A percentile compares a stretch with the other conserved stretches of the same genome.
Evolutionary conservation across 2,797 vertebrate genomes (phyloP).

Genomic region (Cheirogaleus major): DNA sequence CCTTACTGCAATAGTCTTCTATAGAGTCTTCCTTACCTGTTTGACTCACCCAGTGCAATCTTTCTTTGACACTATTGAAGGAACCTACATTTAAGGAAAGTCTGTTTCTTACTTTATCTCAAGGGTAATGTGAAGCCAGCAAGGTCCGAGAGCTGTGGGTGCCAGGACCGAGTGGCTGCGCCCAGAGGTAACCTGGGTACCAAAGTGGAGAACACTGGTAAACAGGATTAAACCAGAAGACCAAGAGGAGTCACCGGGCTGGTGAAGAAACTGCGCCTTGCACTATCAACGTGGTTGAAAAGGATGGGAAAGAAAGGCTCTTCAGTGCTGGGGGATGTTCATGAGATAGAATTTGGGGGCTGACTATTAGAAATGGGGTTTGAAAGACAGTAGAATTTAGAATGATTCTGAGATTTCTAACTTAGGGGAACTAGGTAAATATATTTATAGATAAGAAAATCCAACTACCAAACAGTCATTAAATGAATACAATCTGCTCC

Average conservation of each 20-base stretch:
- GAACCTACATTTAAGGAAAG: not conserved
- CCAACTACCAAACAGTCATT: not conserved
- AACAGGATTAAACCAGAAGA: not conserved
- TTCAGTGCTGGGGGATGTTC: accelerated
- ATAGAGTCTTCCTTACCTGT: not conserved
- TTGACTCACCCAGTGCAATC: not conserved
- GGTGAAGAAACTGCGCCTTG: not conserved
- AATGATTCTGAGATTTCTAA: not conserved
- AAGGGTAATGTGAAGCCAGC: not conserved
- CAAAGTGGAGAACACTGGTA: accelerated
- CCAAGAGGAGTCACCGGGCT: not conserved
- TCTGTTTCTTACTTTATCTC: not conserved
- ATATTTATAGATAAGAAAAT: conserved; percentile 23
- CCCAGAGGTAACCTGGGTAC: too few species aligned
- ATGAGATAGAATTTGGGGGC: not conserved
- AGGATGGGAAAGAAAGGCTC: not conserved
- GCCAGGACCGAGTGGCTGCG: not conserved
- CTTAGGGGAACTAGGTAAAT: not conserved
- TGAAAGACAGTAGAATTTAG: not conserved
- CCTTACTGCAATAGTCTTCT: not conserved
- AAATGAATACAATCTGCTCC: not conserved
- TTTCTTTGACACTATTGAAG: not conserved
- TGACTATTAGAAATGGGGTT: not conserved
- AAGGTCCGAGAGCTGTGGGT: not conserved
- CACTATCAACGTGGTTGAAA: not conserved